Conservation (phyloP, 2,888 invertebrate species). For the Abrostola triplasia region DNA sequence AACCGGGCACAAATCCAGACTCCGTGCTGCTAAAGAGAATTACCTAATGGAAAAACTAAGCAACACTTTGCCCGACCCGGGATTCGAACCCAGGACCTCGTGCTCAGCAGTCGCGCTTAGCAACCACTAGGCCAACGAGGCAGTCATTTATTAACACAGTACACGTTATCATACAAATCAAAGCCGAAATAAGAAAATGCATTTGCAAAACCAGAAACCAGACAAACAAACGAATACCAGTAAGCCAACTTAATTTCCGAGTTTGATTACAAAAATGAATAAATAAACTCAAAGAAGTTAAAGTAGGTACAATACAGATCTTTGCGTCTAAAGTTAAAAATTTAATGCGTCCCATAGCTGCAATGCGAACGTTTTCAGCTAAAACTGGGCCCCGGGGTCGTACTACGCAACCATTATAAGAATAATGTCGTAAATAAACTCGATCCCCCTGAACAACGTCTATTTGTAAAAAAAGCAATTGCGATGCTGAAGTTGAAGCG, state of each 20-base stretch:
- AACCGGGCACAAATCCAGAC: no score
- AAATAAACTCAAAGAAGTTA: conserved; percentile 62
- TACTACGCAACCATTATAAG: conserved; percentile 75
- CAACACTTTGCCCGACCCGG: no score
- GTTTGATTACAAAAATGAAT: conserved; percentile 59
- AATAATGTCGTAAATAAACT: conserved; percentile 80
- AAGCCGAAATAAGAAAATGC: background rate
- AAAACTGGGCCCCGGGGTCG: conserved; percentile 77
- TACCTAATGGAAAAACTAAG: no score
- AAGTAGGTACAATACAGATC: conserved; percentile 63
- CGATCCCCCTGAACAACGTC: conserved; percentile 66
- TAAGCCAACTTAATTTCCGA: conserved; percentile 9
- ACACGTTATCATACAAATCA: no score
- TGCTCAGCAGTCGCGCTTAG: no score
- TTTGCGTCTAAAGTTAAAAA: conserved; percentile 75
- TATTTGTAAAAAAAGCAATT: conserved; percentile 64
- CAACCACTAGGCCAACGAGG: no score
- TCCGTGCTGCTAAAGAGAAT: no score
- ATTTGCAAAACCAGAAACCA: conserved; percentile 4
- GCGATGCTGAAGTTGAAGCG: conserved; percentile 59
- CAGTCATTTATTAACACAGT: no score
- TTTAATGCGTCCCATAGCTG: conserved; percentile 83
- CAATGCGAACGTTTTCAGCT: conserved; percentile 80
- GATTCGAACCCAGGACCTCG: no score
- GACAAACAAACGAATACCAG: conserved; percentile 4